These are phyloP conservation scores for Glaucopsyche alexis DNA, from an alignment of 2,888 invertebrate genomes.

Conservation along the genomic window DNA sequence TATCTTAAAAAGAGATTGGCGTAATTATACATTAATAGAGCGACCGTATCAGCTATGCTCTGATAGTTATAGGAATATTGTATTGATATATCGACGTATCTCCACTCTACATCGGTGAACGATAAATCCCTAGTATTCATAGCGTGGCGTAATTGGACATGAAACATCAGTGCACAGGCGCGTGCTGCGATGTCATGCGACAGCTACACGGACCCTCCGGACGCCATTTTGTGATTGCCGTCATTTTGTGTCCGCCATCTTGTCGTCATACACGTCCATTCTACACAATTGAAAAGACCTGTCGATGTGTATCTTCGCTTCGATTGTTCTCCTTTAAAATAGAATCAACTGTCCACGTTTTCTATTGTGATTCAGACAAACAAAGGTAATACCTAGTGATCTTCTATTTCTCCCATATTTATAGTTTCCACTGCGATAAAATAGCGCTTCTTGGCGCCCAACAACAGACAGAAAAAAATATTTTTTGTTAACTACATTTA, in stretches of 20 bases:
- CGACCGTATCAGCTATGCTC: background rate
- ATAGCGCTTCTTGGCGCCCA: background rate
- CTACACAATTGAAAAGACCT: conserved; percentile 2
- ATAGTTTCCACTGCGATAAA: background rate
- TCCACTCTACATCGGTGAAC: background rate
- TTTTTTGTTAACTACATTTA: background rate
- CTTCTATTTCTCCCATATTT: too few relatives aligned
- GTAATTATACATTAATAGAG: too few relatives aligned
- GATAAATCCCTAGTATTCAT: background rate
- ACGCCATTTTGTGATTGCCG: conserved; percentile 5
- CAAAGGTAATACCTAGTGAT: background rate
- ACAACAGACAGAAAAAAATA: background rate
- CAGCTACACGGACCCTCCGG: conserved; percentile 16
- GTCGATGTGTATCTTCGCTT: background rate
- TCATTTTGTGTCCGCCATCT: conserved; percentile 8
- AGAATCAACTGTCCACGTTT: background rate
- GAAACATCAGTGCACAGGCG: conserved; percentile 1
- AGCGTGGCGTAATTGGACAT: conserved; percentile 24
- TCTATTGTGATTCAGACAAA: background rate
- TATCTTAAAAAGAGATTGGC: too few relatives aligned
- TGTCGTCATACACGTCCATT: background rate
- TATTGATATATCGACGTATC: background rate
- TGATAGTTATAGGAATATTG: background rate
- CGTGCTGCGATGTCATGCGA: conserved; percentile 16
- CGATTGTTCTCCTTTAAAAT: background rate